Conservation (phyloP, 2,113 vertebrate species). For the Cettia cetti region DNA sequence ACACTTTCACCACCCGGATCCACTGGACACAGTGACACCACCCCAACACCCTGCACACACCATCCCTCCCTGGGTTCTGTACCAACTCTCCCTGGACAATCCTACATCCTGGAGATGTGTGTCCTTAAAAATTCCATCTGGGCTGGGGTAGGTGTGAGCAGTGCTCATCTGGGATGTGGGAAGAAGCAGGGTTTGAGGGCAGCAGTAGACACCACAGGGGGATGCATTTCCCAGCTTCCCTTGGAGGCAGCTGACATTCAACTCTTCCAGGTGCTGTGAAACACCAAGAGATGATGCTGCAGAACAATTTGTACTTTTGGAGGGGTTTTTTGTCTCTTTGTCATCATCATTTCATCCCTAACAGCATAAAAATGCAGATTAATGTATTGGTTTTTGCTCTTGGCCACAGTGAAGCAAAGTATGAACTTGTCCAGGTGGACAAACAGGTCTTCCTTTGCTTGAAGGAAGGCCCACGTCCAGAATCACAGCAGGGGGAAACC, state of each 20-base stretch:
- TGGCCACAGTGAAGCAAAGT: not conserved
- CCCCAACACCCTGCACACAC: not conserved
- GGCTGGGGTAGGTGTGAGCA: not conserved
- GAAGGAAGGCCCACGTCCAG: not conserved
- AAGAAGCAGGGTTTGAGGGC: not conserved
- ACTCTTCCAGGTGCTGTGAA: not conserved
- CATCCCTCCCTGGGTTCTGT: accelerated
- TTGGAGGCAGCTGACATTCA: not conserved
- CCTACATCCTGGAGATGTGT: too few species aligned
- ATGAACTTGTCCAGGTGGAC: not conserved
- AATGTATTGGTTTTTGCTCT: not conserved
- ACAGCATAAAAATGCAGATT: not conserved
- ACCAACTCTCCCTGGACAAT: not conserved
- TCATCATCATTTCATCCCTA: not conserved
- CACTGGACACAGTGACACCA: not conserved
- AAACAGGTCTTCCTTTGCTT: not conserved
- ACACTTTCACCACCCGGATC: accelerated
- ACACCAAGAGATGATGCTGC: not conserved
- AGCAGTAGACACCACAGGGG: not conserved
- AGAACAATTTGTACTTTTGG: not conserved
- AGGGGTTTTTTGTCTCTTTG: not conserved
- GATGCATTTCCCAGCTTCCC: not conserved
- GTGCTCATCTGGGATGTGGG: not conserved
- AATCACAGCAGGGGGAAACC: not conserved
- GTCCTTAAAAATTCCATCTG: not conserved